Evolutionary conservation across 2,888 invertebrate genomes (phyloP).

Genomic region (Acanthosepion pharaonis): DNA sequence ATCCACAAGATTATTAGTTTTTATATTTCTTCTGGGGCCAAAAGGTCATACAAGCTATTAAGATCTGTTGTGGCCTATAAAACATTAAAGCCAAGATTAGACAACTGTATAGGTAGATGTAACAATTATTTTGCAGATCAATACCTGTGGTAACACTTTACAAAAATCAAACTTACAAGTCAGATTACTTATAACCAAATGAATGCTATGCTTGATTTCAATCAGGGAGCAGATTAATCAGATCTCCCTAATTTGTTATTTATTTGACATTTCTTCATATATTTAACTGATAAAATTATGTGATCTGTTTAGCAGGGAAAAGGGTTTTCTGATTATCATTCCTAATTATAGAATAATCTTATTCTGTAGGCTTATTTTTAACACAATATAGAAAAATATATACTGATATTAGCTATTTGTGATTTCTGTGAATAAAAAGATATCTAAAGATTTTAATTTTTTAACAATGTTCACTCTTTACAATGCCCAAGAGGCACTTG

Average conservation of each 20-base stretch:
- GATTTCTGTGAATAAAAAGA: too few relatives aligned
- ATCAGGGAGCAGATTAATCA: background rate
- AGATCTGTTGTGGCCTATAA: background rate
- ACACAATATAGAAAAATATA: too few relatives aligned
- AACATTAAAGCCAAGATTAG: background rate
- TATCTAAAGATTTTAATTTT: too few relatives aligned
- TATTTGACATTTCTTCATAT: background rate
- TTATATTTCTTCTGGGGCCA: background rate
- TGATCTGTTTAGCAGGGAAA: too few relatives aligned
- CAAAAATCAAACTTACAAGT: background rate
- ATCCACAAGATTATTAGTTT: background rate
- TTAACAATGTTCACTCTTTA: too few relatives aligned
- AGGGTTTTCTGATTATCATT: too few relatives aligned
- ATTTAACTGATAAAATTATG: background rate
- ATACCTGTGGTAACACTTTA: background rate
- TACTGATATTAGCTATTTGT: too few relatives aligned
- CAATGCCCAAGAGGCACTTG: too few relatives aligned
- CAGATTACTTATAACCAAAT: background rate
- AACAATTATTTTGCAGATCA: background rate
- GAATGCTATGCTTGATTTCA: background rate
- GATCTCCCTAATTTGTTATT: background rate
- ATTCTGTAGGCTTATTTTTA: too few relatives aligned
- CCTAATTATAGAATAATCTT: too few relatives aligned
- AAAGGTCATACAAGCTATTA: background rate
- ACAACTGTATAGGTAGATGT: background rate